A percentile compares a stretch with the other conserved stretches of the same genome.
Conservation (phyloP, 2,113 vertebrate genomes). For the Macquaria ambigua region DNA sequence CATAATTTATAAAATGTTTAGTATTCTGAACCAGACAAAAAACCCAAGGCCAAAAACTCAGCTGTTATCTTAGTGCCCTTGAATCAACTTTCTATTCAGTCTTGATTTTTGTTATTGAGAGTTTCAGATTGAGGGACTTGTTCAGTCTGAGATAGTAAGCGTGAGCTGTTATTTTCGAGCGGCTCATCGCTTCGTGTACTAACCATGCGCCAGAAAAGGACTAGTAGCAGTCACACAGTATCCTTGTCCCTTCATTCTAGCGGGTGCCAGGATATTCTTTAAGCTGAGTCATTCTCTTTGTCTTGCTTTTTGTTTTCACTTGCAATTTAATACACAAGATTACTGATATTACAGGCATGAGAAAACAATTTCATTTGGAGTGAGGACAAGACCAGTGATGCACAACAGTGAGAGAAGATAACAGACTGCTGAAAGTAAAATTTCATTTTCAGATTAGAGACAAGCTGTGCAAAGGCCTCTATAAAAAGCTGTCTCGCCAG, state of each 20-base stretch:
- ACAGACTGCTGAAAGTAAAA: constrained; percentile 77
- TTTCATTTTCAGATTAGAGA: constrained; percentile 81
- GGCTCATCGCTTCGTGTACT: constrained; percentile 7
- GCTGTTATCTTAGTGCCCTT: neutral
- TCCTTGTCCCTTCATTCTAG: constrained; percentile 9
- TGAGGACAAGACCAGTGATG: constrained; percentile 72
- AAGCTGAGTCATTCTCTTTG: constrained; percentile 54
- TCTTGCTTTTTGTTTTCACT: constrained; percentile 58
- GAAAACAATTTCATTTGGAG: constrained; percentile 78
- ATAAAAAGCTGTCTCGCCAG: constrained; percentile 75
- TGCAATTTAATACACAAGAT: constrained; percentile 70
- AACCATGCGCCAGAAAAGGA: constrained; percentile 30
- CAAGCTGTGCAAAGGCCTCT: constrained; percentile 72
- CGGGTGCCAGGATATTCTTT: constrained; percentile 52
- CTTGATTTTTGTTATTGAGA: neutral
- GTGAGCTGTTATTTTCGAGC: neutral
- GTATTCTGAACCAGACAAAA: neutral
- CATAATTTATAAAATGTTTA: neutral
- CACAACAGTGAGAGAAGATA: constrained; percentile 73
- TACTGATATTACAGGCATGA: constrained; percentile 74
- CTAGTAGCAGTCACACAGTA: neutral
- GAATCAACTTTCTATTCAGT: neutral
- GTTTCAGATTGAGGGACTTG: neutral
- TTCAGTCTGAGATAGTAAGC: neutral
- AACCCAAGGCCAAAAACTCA: neutral